These are phyloP conservation scores for Mormyrus proboscirostris DNA, from an alignment of 2,797 vertebrate species.

Conservation along the genomic window DNA sequence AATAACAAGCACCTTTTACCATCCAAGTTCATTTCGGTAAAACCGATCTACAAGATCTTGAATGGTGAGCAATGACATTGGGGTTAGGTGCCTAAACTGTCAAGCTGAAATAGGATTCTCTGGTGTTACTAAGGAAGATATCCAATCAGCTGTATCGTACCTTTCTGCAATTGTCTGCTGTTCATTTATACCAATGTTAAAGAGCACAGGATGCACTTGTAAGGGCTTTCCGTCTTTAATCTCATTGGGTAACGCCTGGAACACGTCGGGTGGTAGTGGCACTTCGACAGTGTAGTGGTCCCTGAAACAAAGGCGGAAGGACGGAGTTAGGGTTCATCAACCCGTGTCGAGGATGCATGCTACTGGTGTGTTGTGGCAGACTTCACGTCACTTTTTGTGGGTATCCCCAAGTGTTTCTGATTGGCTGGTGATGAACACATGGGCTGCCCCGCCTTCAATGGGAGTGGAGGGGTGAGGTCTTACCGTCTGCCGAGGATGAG, in stretches of 20 bases:
- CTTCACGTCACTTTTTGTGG: neutral
- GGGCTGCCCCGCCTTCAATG: neutral
- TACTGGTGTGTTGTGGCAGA: neutral
- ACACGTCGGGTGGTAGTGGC: slow-evolving; percentile 79
- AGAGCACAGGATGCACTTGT: slow-evolving; percentile 81
- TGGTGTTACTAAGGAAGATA: neutral
- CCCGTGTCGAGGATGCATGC: neutral
- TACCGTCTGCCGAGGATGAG: slow-evolving; percentile 85
- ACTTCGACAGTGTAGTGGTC: slow-evolving; percentile 88
- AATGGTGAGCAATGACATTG: neutral
- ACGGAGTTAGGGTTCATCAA: neutral
- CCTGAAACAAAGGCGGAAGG: slow-evolving; percentile 49
- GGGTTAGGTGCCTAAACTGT: neutral
- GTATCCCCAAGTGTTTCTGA: neutral
- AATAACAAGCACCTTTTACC: neutral
- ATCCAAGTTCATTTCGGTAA: neutral
- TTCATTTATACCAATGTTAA: slow-evolving; percentile 96
- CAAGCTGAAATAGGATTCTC: neutral
- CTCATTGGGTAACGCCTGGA: slow-evolving; percentile 80
- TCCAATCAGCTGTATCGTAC: slow-evolving; percentile 50
- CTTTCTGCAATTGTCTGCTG: slow-evolving; percentile 97
- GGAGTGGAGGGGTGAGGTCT: slow-evolving; percentile 39
- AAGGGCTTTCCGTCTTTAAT: slow-evolving; percentile 84
- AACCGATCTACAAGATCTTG: neutral
- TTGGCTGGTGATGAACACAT: neutral